phyloP scores from a whole-genome alignment of 2,113 vertebrate species.

The Petaurus breviceps region DNA sequence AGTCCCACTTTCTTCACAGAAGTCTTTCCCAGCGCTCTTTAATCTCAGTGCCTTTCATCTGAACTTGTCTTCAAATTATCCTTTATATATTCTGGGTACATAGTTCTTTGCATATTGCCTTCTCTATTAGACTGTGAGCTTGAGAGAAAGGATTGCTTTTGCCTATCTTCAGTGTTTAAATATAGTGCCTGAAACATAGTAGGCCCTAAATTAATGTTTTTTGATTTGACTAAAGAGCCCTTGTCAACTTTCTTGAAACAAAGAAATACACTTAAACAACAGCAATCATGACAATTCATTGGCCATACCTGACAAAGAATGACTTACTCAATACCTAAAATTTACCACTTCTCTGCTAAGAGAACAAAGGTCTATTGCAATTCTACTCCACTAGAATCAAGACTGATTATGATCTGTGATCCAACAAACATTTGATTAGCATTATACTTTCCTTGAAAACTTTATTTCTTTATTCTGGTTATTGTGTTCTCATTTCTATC shows the following conservation, averaged over 20 bases:
- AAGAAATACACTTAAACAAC: not conserved
- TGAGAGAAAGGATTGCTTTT: not conserved
- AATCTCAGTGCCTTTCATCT: not conserved
- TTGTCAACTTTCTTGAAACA: not conserved
- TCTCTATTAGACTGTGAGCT: not conserved
- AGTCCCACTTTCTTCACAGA: not conserved
- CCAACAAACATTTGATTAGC: not conserved
- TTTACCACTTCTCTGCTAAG: not conserved
- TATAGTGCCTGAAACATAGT: not conserved
- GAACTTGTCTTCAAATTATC: not conserved
- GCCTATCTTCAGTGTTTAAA: not conserved
- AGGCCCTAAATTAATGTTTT: not conserved
- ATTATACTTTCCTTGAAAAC: not conserved
- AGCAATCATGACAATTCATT: not conserved
- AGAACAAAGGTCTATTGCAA: not conserved
- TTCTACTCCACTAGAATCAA: not conserved
- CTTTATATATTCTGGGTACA: not conserved
- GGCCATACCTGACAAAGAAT: not conserved
- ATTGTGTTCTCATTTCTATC: not conserved
- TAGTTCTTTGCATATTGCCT: not conserved
- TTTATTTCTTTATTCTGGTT: not conserved
- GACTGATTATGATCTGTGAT: not conserved
- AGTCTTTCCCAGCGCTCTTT: not conserved
- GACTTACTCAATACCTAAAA: not conserved
- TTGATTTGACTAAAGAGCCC: not conserved